Evolutionary conservation across 2,113 vertebrate genomes (phyloP), one percentile per base, ranked within the genome.

Genomic region (Cavia porcellus): DNA sequence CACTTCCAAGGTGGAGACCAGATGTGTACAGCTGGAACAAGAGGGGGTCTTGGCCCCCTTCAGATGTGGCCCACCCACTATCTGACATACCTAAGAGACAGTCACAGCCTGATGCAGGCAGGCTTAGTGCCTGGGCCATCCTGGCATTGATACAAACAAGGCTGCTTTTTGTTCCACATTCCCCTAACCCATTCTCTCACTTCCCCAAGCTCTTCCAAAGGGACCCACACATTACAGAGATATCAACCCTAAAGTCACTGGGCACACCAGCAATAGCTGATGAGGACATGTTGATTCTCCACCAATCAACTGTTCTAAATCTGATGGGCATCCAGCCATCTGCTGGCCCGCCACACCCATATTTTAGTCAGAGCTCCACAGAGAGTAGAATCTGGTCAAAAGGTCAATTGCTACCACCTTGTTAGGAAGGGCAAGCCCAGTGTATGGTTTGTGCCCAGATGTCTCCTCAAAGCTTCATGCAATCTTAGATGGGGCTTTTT

Each of bases 1-100:
- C 0, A 55, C 59, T 45, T 62, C 82, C 97, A 98, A 98, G 98
- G 97, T 98, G 98, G 94, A 22, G 55, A 95, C 86, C 98, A 98
- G 98, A 98, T 98, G 98, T 98, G 96, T 42, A 20, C 77, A 93
- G 89, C 61, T 38, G 57, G 74, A 86, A 59, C 57, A 3, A 81
- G 59, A 90, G 86, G 61, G 59, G 77, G 30, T 38, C 93, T 50
- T 66, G 57, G 96, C 89, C 92, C 35, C 38, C 42, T 79, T 87
- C 81, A 79, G 93, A 82, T 35, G 19, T 89, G 38, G 84, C 79
- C 75, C 62, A 52, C 82, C 80, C 9, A 4, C 88, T 83, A 32
- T 45, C 77, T 66, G 14, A 85, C 66, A 52, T 9, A 38, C 80
- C 84, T 1, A 6, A 20, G 81, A 96, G 84, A 79, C 62, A 95